Evolutionary conservation across 2,797 vertebrate genomes (phyloP).

Genomic region (Gadopsis marmoratus): DNA sequence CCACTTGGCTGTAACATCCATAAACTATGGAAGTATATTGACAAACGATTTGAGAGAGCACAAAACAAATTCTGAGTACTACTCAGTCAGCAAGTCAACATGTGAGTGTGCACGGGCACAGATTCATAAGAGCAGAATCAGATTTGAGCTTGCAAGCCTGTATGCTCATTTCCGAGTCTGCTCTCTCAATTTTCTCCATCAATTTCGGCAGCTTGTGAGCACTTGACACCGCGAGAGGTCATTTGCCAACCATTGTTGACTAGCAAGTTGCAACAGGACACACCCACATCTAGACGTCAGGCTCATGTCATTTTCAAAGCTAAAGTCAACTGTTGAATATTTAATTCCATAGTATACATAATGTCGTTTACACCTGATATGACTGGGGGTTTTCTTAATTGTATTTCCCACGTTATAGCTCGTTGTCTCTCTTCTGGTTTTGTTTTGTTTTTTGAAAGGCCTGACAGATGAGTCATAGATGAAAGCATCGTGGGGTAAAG

Average conservation of each 20-base stretch:
- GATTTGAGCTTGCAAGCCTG: neutral
- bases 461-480: conserved; percentile 1
- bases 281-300: neutral
- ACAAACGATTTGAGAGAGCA: neutral
- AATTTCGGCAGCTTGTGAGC: neutral
- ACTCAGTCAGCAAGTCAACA: neutral
- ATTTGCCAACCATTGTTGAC: neutral
- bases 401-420: neutral
- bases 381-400: conserved; percentile 17
- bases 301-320: neutral
- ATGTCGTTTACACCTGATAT: neutral
- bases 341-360: neutral
- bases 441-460: neutral
- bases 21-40: conserved; percentile 3
- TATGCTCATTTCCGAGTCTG: neutral
- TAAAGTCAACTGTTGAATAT: neutral
- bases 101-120: neutral
- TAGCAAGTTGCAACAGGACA: neutral
- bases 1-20: conserved; percentile 25
- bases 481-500: neutral
- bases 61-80: neutral
- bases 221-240: neutral
- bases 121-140: neutral
- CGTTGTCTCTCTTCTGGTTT: conserved; percentile 3
- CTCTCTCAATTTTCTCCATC: neutral